Base-by-base conservation (phyloP, 2,113 vertebrate genomes). In the Diglossa brunneiventris region DNA sequence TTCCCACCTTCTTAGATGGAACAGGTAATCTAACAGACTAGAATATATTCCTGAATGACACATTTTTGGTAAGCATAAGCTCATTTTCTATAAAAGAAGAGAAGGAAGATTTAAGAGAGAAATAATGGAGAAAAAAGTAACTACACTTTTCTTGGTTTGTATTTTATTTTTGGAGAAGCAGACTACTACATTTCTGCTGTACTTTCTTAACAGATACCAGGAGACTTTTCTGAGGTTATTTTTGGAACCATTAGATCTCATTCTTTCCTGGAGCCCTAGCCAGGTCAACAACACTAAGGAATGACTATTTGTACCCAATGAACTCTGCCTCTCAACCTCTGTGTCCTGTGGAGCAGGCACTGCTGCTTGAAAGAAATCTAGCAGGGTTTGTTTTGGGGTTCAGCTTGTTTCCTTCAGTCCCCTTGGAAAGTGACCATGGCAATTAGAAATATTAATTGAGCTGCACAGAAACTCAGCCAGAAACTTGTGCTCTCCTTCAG, bases 191-290 rank as follows among this genome's bases (percentile, higher is more conserved):
- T 83, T 96, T 93, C 85, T 95, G 47, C 66, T 95, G 74, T 55
- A 76, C 73, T 91, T 94, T 92, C 85, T 94, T 93, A 95, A 96
- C 83, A 78, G 84, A 94, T 75, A 92, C 67, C 92, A 87, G 58
- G 92, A 94, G 91, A 89, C 37, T 85, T 96, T 93, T 96, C 83
- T 73, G 96, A 79, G 85, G 74, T 92, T 96, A 89, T 96, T 97
- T 96, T 93, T 97, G 77, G 80, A 95, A 70, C 17, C 82, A 88
- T 87, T 84, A 83, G 85, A 89, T 92, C 90, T 97, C 93, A 92
- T 92, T 93, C 76, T 96, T 94, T 97, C 89, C 93, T 95, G 62
- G 70, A 93, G 70, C 26, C 76, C 79, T 41, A 70, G 84, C 66
- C 93, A 96, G 93, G 90, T 96, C 87, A 94, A 62, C 30, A 31